Percentiles rank a stretch among this genome's conserved stretches.
Conservation (phyloP, 2,888 invertebrate species). For the Oscheius sp. region DNA sequence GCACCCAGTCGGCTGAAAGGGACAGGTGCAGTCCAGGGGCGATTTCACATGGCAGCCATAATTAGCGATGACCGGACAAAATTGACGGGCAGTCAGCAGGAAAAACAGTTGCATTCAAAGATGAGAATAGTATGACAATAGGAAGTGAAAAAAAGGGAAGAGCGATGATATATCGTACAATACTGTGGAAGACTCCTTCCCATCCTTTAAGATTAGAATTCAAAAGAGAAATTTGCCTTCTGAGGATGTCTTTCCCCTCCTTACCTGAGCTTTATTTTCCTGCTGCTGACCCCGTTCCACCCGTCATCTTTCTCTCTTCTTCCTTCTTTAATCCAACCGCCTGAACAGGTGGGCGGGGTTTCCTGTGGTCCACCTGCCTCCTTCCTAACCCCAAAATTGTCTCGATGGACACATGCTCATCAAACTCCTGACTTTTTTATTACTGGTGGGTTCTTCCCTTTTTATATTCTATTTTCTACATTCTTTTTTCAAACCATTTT, state of each 20-base stretch:
- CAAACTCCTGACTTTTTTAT: slow-evolving; percentile 20
- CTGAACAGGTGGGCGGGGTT: slow-evolving; percentile 28
- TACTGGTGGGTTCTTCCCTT: not conserved
- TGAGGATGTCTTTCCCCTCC: not conserved
- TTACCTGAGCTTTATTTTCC: not conserved
- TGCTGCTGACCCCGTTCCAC: slow-evolving; percentile 22
- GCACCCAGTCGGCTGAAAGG: not conserved
- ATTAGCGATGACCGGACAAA: slow-evolving; percentile 19
- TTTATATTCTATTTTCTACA: not conserved
- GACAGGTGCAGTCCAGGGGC: slow-evolving; percentile 2
- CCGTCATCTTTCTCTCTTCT: not conserved
- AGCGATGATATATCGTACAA: no score
- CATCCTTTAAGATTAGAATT: not conserved
- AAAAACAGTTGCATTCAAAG: not conserved
- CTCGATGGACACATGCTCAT: slow-evolving; percentile 15
- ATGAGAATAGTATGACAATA: not conserved
- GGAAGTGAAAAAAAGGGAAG: not conserved
- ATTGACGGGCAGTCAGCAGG: slow-evolving; percentile 4
- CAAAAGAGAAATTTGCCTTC: not conserved
- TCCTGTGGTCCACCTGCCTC: slow-evolving; percentile 25
- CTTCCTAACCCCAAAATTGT: not conserved
- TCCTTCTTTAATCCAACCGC: slow-evolving; percentile 16
- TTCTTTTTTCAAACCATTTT: not conserved
- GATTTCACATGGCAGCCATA: slow-evolving; percentile 1
- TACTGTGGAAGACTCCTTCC: no score